Base-by-base conservation (phyloP, 2,888 invertebrate species). In the Homarus gammarus region DNA sequence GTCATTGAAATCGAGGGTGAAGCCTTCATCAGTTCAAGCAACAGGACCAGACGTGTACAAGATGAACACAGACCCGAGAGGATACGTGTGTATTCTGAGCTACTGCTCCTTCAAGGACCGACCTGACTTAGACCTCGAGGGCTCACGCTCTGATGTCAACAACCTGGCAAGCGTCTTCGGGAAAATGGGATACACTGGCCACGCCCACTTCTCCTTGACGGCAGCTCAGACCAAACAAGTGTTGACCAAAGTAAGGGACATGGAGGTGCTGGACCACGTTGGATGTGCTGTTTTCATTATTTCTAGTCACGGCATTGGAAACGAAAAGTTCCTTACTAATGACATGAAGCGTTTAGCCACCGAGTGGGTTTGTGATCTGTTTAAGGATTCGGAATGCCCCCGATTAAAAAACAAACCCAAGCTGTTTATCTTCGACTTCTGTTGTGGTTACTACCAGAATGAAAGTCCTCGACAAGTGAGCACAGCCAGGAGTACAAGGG, bases 81-180 rank as follows among this genome's bases (percentile, higher is more conserved):
- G 78, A 15, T 86, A 68, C n/a, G 70, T 78, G n/a, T 68, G 78
- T 36, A 40, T 86, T 38, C 78, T 86, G 0, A 78, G 51, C 86
- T 86, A 78, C 78, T 33, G 68, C 10, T 38, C 64, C 38, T 84
- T 84, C 31, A 6, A 75, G 49, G 49, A 79, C 33, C 64, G 86
- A 22, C 56, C 79, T 31, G 86, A 72, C 72, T 40, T 86, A 38
- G 44, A 68, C 36, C 79, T 86, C 10, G 79, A 79, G 51, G 79
- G 68, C 6, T 68, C 72, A n/a, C 36, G 79, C 27, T 6, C 64
- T 18, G 79, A 79, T 36, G 68, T 70, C 70, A 18, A 51, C 15
- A 79, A 79, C n/a, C n/a, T 79, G 27, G 64, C 49, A 44, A 68
- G 36, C 51, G 70, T 72, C 31, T 86, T 86, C 70, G 70, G n/a